Conservation (phyloP, 2,888 invertebrate species). For the Monopis laevigella region DNA sequence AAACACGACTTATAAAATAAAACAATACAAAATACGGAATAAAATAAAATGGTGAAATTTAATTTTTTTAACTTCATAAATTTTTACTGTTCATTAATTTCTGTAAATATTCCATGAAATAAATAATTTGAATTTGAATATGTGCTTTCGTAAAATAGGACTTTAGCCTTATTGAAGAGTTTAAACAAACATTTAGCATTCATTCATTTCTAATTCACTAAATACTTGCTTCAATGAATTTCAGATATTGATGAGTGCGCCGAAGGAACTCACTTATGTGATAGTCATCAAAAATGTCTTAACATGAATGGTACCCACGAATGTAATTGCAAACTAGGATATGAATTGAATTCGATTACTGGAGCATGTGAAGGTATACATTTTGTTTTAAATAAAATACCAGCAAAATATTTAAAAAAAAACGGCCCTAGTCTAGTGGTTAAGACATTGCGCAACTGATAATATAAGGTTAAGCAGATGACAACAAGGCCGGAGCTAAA, state of each 20-base stretch:
- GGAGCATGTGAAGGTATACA: conserved; percentile 56
- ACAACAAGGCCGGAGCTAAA: too few species aligned
- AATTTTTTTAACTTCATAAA: too few species aligned
- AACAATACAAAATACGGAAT: too few species aligned
- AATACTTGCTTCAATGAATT: conserved; percentile 12
- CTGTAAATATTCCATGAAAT: neutral
- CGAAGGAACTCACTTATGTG: conserved; percentile 52
- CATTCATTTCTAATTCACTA: neutral
- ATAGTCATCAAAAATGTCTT: conserved; percentile 46
- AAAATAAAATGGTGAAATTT: too few species aligned
- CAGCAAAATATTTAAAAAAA: too few species aligned
- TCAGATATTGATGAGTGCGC: conserved; percentile 88
- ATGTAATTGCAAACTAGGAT: conserved; percentile 52
- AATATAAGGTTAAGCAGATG: too few species aligned
- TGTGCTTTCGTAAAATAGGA: too few species aligned
- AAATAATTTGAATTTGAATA: neutral
- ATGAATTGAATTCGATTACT: conserved; percentile 35
- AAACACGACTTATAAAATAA: too few species aligned
- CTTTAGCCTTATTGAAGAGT: neutral
- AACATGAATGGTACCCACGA: conserved; percentile 58
- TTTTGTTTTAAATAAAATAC: too few species aligned
- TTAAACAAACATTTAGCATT: neutral
- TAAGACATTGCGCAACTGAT: too few species aligned
- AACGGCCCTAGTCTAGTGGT: too few species aligned
- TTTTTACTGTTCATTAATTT: too few species aligned